A percentile compares a stretch with the other conserved stretches of the same genome.
Evolutionary conservation across 2,888 invertebrate species (phyloP).

Genomic region (Folsomia candida): DNA sequence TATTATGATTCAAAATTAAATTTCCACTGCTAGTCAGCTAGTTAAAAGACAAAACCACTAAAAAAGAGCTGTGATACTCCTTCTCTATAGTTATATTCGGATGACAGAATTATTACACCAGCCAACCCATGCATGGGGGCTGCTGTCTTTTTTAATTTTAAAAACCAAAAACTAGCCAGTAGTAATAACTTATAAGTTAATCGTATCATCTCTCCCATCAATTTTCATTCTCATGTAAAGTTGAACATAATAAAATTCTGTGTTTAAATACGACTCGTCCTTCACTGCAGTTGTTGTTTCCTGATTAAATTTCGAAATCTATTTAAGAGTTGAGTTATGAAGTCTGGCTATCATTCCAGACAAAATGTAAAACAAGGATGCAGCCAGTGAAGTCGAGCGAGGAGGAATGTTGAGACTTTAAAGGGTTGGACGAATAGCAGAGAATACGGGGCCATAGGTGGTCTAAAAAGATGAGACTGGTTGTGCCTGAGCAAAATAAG

Average conservation of each 20-base stretch:
- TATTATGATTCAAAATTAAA: constrained; percentile 48
- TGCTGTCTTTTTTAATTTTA: neutral
- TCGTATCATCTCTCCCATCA: neutral
- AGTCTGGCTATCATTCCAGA: constrained; percentile 4
- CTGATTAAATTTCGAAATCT: constrained; percentile 19
- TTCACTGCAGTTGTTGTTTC: neutral
- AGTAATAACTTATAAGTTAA: neutral
- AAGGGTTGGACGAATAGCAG: neutral
- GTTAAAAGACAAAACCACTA: neutral
- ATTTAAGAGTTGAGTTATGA: constrained; percentile 15
- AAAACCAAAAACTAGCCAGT: neutral
- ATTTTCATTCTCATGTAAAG: neutral
- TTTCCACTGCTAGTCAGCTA: neutral
- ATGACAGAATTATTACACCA: too few relatives aligned
- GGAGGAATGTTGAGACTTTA: too few relatives aligned
- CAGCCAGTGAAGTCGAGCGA: too few relatives aligned
- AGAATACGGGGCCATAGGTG: constrained; percentile 14
- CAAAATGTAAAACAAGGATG: neutral
- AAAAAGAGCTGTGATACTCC: constrained; percentile 21
- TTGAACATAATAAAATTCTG: neutral
- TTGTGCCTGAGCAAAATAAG: constrained; percentile 19
- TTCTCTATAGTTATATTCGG: too few relatives aligned
- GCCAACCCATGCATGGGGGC: too few relatives aligned
- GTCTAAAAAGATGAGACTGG: constrained; percentile 6
- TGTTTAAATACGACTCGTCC: neutral